phyloP scores from a whole-genome alignment of 2,113 vertebrate genomes.

The Myiopsitta monachus region DNA sequence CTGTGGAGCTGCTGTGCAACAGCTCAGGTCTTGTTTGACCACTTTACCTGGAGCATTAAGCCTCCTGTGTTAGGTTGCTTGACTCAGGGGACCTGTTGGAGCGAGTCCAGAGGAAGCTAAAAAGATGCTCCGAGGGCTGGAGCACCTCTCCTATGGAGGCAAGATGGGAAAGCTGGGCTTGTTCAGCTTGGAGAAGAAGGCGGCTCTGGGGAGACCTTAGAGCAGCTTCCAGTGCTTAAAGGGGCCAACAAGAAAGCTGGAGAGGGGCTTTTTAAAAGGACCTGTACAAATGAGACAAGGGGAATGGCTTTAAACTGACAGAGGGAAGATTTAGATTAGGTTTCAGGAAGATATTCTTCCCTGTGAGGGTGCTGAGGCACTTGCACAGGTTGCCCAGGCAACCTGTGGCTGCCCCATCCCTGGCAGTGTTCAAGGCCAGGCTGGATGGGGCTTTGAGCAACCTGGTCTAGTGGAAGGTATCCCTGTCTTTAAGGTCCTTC shows the following conservation, averaged over 20 bases:
- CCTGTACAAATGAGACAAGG: not conserved
- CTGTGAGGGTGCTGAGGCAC: not conserved
- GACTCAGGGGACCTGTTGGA: not conserved
- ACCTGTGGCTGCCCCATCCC: not conserved
- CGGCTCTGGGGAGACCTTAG: not conserved
- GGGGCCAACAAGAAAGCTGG: not conserved
- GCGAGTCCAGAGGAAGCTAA: not conserved
- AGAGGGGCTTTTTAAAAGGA: not conserved
- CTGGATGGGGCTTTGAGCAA: not conserved
- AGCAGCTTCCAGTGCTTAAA: not conserved
- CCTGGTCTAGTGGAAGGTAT: not conserved
- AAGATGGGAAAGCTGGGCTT: not conserved
- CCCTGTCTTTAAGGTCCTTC: not conserved
- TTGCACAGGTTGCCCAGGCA: not conserved
- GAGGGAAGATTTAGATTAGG: not conserved
- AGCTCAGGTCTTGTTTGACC: not conserved
- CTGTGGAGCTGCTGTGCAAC: not conserved
- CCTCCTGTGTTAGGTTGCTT: no score
- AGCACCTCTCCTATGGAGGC: not conserved
- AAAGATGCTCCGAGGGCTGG: not conserved
- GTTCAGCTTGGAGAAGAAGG: not conserved
- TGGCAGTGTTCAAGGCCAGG: not conserved
- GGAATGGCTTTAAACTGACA: not conserved
- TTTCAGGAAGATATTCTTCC: not conserved
- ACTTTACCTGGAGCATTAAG: not conserved